Conservation (phyloP, 2,113 vertebrate species). For the Malurus melanocephalus region DNA sequence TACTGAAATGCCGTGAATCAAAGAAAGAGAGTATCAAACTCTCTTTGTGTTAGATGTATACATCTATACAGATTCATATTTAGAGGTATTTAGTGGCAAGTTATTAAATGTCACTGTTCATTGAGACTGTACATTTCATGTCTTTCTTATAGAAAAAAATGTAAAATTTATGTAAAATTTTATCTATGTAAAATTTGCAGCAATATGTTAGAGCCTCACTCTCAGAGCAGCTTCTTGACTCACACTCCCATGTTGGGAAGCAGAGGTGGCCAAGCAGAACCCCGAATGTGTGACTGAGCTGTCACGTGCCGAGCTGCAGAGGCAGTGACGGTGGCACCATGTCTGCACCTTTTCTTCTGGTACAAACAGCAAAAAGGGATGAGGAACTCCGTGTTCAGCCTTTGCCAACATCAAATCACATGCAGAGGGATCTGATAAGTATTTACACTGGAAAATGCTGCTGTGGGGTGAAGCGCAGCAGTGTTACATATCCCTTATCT, state of each 20-base stretch:
- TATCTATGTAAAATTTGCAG: neutral
- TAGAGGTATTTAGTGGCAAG: constrained; percentile 11
- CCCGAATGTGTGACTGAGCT: too few relatives aligned
- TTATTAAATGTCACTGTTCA: constrained; percentile 58
- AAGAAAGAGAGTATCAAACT: neutral
- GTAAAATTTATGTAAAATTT: too few relatives aligned
- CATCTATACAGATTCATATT: constrained; percentile 7
- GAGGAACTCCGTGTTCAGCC: neutral
- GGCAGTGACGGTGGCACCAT: neutral
- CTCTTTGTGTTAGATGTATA: neutral
- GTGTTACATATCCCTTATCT: neutral
- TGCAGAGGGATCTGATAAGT: neutral
- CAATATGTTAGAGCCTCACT: neutral
- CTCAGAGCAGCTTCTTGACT: neutral
- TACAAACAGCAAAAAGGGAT: neutral
- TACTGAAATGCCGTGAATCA: neutral
- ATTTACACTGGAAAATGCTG: neutral
- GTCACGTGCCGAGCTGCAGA: neutral
- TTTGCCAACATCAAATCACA: neutral
- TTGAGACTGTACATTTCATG: constrained; percentile 17
- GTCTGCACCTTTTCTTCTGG: neutral
- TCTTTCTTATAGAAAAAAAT: neutral
- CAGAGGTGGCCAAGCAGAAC: neutral
- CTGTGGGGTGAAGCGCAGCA: neutral
- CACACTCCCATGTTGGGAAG: neutral